phyloP scores from a whole-genome alignment of 2,888 invertebrate genomes.

The Cephus pygmeus region DNA sequence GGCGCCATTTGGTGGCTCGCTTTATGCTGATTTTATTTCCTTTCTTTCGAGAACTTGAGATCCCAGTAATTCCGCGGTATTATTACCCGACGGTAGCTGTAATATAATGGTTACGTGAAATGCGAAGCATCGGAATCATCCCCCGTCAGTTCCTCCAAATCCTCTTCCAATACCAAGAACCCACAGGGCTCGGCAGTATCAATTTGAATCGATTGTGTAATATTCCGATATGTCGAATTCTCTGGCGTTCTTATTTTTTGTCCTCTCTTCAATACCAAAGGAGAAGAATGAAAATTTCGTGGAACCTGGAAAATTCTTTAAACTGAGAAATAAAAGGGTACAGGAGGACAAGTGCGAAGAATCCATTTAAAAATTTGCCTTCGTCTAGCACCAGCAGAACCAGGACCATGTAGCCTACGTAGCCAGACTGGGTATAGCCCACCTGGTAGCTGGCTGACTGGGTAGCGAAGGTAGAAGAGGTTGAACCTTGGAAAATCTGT shows the following conservation, averaged over 20 bases:
- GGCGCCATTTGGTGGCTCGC: constrained; percentile 63
- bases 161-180: background rate
- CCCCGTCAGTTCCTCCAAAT: background rate
- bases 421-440: background rate
- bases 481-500: constrained; percentile 37
- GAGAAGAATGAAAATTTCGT: background rate
- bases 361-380: background rate
- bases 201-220: background rate
- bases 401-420: background rate
- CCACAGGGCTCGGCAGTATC: background rate
- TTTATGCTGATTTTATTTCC: constrained; percentile 66
- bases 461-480: constrained; percentile 15
- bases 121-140: constrained; percentile 53
- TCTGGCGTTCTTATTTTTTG: no score
- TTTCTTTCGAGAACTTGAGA: constrained; percentile 63
- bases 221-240: background rate
- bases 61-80: constrained; percentile 63
- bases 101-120: constrained; percentile 57
- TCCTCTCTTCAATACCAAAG: background rate
- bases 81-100: constrained; percentile 50
- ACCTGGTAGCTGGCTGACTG: background rate
- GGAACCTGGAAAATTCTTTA: background rate
- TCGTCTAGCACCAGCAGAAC: background rate
- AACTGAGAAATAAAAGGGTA: background rate
- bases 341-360: background rate